These are phyloP conservation scores for Piscicola geometra DNA, from an alignment of 2,888 invertebrate species.

Conservation along the genomic window DNA sequence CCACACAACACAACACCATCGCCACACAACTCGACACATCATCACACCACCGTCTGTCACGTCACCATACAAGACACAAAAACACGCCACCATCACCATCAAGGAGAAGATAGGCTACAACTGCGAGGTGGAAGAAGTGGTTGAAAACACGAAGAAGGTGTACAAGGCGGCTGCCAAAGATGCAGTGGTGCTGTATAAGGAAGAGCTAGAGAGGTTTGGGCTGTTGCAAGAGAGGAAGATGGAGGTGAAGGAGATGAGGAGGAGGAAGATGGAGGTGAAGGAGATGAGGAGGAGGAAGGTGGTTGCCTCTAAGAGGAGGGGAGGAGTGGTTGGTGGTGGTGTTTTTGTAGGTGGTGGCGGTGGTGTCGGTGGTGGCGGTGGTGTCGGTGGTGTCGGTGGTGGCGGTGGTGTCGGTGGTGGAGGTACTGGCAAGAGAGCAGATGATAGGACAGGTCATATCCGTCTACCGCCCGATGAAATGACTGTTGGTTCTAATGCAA, in stretches of 20 bases:
- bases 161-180: constrained; percentile 23
- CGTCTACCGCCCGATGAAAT: no score
- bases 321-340: no score
- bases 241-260: neutral
- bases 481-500: no score
- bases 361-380: neutral
- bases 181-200: neutral
- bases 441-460: no score
- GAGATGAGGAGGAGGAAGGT: neutral
- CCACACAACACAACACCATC: neutral
- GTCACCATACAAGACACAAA: neutral
- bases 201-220: neutral
- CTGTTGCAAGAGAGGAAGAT: neutral
- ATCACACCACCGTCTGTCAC: neutral
- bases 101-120: constrained; percentile 6
- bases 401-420: no score
- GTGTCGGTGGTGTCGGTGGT: neutral
- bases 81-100: neutral
- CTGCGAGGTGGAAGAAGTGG: constrained; percentile 24
- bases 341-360: no score
- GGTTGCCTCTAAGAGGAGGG: no score
- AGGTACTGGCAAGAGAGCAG: no score
- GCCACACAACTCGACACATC: neutral
- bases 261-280: constrained; percentile 11
- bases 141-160: neutral